phyloP scores from a whole-genome alignment of 2,888 invertebrate genomes.

The Heliconius ismenius region DNA sequence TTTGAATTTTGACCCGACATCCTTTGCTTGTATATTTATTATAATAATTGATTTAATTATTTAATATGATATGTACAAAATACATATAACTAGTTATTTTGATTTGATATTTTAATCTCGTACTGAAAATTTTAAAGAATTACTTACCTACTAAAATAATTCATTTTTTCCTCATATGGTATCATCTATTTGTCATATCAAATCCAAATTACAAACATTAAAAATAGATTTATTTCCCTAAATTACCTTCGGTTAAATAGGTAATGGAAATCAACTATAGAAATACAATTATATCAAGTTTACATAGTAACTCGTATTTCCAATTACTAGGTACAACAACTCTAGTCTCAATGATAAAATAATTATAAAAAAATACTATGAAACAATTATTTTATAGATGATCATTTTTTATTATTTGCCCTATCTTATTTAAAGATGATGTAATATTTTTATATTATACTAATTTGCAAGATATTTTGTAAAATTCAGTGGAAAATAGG shows the following conservation, averaged over 20 bases:
- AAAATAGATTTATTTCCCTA: too few relatives aligned
- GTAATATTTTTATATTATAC: not conserved
- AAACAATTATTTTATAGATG: not conserved
- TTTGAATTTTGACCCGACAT: constrained; percentile 1
- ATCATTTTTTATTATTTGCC: not conserved
- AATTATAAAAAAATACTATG: not conserved
- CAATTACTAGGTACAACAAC: not conserved
- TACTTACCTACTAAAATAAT: not conserved
- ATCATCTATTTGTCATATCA: too few relatives aligned
- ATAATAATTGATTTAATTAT: not conserved
- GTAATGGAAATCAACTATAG: constrained; percentile 5
- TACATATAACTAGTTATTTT: not conserved
- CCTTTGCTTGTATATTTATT: not conserved
- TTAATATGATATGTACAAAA: not conserved
- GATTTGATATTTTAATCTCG: not conserved
- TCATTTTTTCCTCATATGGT: not conserved
- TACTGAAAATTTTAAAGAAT: not conserved
- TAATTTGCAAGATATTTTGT: not conserved
- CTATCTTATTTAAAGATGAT: not conserved
- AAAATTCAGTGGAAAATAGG: not conserved
- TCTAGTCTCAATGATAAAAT: not conserved
- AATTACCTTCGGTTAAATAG: not conserved
- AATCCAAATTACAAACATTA: too few relatives aligned
- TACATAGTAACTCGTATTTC: not conserved
- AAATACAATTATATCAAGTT: not conserved